Conservation (phyloP, 2,797 vertebrate genomes). For the Enteromius trimaculatus region DNA sequence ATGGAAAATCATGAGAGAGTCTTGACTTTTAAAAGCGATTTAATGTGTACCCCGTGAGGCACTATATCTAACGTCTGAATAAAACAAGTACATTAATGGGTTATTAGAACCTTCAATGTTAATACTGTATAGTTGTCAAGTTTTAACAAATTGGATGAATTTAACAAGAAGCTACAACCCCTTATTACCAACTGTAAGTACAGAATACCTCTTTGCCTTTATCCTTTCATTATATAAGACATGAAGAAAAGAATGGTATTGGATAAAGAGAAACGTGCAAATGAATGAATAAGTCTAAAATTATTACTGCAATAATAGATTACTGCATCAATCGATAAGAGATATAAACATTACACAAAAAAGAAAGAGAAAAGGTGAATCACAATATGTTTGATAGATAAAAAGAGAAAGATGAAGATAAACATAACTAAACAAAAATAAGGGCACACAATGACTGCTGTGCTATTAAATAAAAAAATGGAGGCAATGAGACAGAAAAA, state of each 20-base stretch:
- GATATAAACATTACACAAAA: conserved; percentile 58
- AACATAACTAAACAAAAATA: conserved; percentile 2
- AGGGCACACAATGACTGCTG: conserved; percentile 12
- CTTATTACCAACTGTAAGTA: neutral
- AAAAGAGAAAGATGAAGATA: conserved; percentile 62
- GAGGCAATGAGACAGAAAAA: neutral
- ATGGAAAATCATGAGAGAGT: neutral
- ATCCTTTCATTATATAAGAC: neutral
- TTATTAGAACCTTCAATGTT: neutral
- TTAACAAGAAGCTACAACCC: neutral
- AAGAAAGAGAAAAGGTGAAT: conserved; percentile 42
- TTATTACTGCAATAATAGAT: conserved; percentile 36
- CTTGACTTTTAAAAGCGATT: conserved; percentile 1
- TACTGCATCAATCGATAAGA: conserved; percentile 28
- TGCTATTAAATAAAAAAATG: conserved; percentile 38
- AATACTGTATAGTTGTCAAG: neutral
- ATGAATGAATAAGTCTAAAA: conserved; percentile 61
- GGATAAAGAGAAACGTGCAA: conserved; percentile 46
- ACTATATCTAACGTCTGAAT: conserved; percentile 23
- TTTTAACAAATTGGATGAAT: neutral
- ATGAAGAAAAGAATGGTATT: neutral
- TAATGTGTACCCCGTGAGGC: conserved; percentile 6
- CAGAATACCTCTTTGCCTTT: neutral
- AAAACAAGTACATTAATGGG: neutral
- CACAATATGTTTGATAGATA: neutral